Percentiles rank a stretch among this genome's conserved stretches.
Conservation (phyloP, 2,888 invertebrate species). For the Cacoxenus indagator region DNA sequence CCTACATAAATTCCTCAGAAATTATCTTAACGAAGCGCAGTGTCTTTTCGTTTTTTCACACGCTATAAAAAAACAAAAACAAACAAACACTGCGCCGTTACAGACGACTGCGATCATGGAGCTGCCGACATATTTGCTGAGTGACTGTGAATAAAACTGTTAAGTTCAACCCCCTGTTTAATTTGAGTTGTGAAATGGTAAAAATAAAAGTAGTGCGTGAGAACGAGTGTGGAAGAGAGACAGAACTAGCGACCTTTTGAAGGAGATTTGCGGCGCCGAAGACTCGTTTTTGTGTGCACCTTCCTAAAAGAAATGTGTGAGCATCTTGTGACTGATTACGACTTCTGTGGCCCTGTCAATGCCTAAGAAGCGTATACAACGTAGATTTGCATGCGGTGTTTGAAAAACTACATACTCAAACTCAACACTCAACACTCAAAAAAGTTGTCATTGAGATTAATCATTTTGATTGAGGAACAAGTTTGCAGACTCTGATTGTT, state of each 20-base stretch:
- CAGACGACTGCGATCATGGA: not conserved
- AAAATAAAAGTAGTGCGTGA: not conserved
- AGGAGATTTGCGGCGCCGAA: no score
- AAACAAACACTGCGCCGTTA: not conserved
- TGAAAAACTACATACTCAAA: not conserved
- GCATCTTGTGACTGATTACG: not conserved
- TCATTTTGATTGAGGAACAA: no score
- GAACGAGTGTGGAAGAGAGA: not conserved
- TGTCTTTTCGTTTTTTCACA: not conserved
- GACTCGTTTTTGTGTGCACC: not conserved
- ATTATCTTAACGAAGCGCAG: not conserved
- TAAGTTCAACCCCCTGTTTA: not conserved
- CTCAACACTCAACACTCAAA: constrained; percentile 23
- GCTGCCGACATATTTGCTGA: not conserved
- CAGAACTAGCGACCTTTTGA: not conserved
- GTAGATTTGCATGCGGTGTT: constrained; percentile 13
- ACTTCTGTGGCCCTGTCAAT: constrained; percentile 21
- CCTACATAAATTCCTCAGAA: constrained; percentile 17
- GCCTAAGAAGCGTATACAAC: constrained; percentile 21
- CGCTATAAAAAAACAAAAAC: not conserved
- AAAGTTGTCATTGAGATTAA: no score
- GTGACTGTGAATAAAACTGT: not conserved
- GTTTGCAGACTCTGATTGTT: no score
- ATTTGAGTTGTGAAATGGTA: not conserved
- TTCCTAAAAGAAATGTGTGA: not conserved